These are phyloP conservation scores for Hystrix cristata DNA, from an alignment of 2,113 vertebrate species.

Conservation along the genomic window DNA sequence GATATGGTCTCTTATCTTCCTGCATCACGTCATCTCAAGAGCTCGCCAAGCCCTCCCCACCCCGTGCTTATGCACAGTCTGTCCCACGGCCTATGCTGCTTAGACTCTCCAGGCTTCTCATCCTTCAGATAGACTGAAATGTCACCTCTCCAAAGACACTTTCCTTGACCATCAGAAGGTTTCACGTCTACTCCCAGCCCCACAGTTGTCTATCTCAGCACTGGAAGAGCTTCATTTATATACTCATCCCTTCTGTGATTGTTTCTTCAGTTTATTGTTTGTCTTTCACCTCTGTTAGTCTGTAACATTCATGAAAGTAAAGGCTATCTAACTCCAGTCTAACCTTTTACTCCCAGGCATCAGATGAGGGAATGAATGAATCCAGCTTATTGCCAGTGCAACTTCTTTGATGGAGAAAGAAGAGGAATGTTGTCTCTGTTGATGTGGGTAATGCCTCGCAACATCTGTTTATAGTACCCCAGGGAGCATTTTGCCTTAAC, in stretches of 20 bases:
- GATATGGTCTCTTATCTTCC: too few relatives aligned
- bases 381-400: background rate
- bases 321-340: background rate
- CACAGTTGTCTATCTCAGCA: background rate
- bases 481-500: constrained; percentile 78
- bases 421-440: constrained; percentile 45
- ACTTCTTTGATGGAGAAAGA: constrained; percentile 47
- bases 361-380: background rate
- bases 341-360: constrained; percentile 11
- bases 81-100: background rate
- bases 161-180: background rate
- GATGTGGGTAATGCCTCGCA: constrained; percentile 65
- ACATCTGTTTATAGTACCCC: constrained; percentile 75
- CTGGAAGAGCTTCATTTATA: background rate
- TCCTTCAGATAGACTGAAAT: background rate
- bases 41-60: background rate
- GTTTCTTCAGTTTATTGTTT: background rate
- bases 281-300: background rate
- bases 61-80: background rate
- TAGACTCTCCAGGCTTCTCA: background rate
- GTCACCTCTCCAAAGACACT: background rate
- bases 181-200: too few relatives aligned
- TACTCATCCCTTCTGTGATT: background rate
- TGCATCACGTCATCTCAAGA: background rate
- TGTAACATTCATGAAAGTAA: background rate